Evolutionary conservation across 2,797 vertebrate species (phyloP).

Genomic region (Perodicticus potto): DNA sequence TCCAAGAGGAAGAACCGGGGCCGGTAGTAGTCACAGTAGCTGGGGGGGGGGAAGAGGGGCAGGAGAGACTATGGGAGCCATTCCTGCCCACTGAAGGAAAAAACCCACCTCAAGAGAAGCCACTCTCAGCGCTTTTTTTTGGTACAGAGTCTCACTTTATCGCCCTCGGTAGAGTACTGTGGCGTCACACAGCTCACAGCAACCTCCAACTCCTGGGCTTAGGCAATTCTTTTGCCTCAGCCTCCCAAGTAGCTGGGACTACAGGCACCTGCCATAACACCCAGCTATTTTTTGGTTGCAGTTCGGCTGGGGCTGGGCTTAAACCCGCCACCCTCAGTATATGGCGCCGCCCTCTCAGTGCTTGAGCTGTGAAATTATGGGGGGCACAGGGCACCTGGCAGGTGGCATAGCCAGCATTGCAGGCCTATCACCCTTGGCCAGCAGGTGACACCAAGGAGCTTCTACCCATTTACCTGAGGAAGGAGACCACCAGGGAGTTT

Average conservation of each 20-base stretch:
- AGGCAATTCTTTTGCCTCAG: too few relatives aligned
- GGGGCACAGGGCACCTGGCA: not conserved
- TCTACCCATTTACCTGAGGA: conserved; percentile 92
- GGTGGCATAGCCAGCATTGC: accelerated
- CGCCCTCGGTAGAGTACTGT: too few relatives aligned
- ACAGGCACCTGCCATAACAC: too few relatives aligned
- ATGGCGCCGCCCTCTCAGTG: too few relatives aligned
- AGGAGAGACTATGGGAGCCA: not conserved
- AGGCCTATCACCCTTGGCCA: too few relatives aligned
- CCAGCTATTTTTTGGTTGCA: too few relatives aligned
- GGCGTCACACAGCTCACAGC: too few relatives aligned
- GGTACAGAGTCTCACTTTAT: not conserved
- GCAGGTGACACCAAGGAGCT: not conserved
- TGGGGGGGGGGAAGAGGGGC: conserved; percentile 77
- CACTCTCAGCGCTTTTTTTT: not conserved
- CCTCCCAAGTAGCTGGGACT: too few relatives aligned
- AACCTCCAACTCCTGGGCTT: too few relatives aligned
- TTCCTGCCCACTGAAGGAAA: not conserved
- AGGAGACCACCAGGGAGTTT: conserved; percentile 98
- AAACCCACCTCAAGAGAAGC: not conserved
- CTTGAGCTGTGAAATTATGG: not conserved
- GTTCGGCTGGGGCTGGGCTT: too few relatives aligned
- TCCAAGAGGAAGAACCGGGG: conserved; percentile 97
- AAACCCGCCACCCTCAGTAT: too few relatives aligned
- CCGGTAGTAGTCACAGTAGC: conserved; percentile 99